Percentiles rank a stretch among this genome's conserved stretches.
Conservation (phyloP, 1,140 invertebrate species). For the Magallana angulata region DNA sequence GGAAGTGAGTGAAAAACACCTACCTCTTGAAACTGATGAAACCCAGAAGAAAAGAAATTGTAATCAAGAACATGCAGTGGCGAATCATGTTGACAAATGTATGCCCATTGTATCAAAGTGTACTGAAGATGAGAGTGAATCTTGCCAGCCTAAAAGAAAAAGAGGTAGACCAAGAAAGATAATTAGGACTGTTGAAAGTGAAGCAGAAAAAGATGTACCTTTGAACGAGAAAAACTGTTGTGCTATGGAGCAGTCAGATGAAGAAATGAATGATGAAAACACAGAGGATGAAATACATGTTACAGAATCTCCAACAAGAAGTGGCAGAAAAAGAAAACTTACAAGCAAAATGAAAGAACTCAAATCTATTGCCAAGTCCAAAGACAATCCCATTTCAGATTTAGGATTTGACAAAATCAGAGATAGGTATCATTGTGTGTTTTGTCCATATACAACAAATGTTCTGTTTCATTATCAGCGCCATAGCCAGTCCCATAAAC, state of each 20-base stretch:
- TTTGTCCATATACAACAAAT: conserved; percentile 57
- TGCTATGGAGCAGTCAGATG: conserved; percentile 26
- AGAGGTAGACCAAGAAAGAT: conserved; percentile 60
- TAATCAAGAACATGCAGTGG: not conserved
- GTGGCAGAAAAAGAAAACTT: conserved; percentile 32
- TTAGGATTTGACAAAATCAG: not conserved
- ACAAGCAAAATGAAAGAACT: conserved; percentile 30
- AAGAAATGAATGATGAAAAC: conserved; percentile 41
- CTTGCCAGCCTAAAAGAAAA: conserved; percentile 39
- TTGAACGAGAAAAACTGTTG: conserved; percentile 30
- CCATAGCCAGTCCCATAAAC: conserved; percentile 53
- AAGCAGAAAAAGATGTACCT: conserved; percentile 9
- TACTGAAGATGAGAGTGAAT: not conserved
- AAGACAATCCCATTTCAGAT: not conserved
- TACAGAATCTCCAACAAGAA: conserved; percentile 23
- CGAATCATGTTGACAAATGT: not conserved
- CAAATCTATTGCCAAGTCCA: not conserved
- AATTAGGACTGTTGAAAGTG: conserved; percentile 41
- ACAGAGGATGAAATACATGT: conserved; percentile 32
- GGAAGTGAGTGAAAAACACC: not conserved
- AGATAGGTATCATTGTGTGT: conserved; percentile 52
- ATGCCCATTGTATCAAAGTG: not conserved
- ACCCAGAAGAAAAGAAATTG: not conserved
- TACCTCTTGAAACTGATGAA: not conserved
- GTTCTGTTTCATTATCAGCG: conserved; percentile 45